These are phyloP conservation scores for Hirundo rustica DNA, from an alignment of 2,797 vertebrate species.

Conservation along the genomic window DNA sequence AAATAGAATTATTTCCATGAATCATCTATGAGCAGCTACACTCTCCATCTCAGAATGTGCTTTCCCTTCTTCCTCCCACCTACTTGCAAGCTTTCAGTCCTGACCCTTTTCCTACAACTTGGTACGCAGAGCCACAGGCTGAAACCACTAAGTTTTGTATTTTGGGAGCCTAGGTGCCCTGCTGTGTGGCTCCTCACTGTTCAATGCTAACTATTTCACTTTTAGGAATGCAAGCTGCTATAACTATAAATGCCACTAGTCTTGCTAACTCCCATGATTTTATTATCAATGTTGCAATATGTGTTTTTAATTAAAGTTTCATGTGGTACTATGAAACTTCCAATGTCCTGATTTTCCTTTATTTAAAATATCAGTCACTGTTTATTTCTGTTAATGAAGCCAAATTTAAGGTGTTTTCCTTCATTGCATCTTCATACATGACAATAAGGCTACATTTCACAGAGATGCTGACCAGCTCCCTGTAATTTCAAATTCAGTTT, in stretches of 20 bases:
- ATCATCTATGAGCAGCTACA: not conserved
- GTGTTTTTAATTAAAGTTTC: not conserved
- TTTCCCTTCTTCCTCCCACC: not conserved
- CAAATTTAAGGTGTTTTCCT: not conserved
- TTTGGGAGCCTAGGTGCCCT: not conserved
- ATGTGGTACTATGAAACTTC: not conserved
- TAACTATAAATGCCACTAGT: not conserved
- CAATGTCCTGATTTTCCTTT: not conserved
- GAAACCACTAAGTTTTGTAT: not conserved
- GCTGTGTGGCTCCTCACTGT: not conserved
- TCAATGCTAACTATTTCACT: not conserved
- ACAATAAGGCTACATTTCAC: not conserved
- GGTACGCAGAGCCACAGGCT: not conserved
- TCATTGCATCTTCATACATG: not conserved
- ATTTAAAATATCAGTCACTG: not conserved
- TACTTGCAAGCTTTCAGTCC: not conserved
- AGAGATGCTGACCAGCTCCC: not conserved
- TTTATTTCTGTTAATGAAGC: not conserved
- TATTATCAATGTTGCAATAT: not conserved
- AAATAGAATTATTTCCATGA: not conserved
- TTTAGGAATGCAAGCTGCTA: not conserved
- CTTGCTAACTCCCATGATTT: not conserved
- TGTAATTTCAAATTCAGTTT: not conserved
- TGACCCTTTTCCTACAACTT: not conserved
- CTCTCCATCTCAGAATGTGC: not conserved